These are phyloP conservation scores for Oegoconia quadripuncta DNA, from an alignment of 2,888 invertebrate species.

Conservation along the genomic window DNA sequence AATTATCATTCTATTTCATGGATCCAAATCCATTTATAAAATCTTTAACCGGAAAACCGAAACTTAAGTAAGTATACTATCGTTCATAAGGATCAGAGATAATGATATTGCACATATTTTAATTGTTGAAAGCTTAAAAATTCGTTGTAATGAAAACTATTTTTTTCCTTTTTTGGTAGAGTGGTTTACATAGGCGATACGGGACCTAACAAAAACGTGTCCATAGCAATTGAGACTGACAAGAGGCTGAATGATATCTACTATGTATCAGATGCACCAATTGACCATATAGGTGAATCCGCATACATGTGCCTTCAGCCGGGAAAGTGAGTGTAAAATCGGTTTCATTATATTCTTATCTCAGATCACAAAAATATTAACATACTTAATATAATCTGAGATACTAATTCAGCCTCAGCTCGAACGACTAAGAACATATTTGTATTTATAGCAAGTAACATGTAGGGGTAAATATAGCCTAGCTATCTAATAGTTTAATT, in stretches of 20 bases:
- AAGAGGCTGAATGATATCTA: constrained; percentile 73
- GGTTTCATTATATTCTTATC: too few species aligned
- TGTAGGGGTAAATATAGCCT: too few species aligned
- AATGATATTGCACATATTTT: constrained; percentile 2
- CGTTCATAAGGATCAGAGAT: too few species aligned
- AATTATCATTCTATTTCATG: constrained; percentile 71
- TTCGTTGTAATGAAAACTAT: too few species aligned
- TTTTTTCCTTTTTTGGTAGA: constrained; percentile 39
- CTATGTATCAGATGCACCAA: constrained; percentile 67
- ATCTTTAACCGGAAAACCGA: constrained; percentile 80
- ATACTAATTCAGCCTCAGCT: too few species aligned
- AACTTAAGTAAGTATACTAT: constrained; percentile 78
- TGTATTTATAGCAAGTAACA: too few species aligned
- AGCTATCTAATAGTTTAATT: too few species aligned
- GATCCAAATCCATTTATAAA: constrained; percentile 79
- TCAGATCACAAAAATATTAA: too few species aligned
- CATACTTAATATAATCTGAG: too few species aligned
- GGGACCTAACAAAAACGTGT: constrained; percentile 62
- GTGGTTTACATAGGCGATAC: constrained; percentile 67
- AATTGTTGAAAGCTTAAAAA: too few species aligned
- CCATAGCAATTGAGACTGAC: constrained; percentile 61
- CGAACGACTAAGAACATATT: too few species aligned
- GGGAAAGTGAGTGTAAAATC: constrained; percentile 62
- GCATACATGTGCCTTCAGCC: constrained; percentile 80
- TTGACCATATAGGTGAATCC: constrained; percentile 75